These are phyloP conservation scores for Cyanoramphus novaezelandiae DNA, from an alignment of 2,113 vertebrate species.

Conservation along the genomic window DNA sequence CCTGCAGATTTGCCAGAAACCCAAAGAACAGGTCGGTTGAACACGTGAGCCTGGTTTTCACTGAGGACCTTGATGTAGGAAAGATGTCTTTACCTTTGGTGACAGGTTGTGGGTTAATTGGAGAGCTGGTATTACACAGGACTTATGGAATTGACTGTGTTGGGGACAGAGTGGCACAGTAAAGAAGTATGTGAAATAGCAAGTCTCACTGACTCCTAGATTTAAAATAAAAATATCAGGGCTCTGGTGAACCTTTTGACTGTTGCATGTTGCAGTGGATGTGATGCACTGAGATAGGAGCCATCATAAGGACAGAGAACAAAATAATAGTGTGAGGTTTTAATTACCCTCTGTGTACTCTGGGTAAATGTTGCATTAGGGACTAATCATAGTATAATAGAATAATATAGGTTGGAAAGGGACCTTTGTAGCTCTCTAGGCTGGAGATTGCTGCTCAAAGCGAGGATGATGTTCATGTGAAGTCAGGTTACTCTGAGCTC, in stretches of 20 bases:
- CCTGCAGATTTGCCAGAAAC: neutral
- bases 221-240: neutral
- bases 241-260: neutral
- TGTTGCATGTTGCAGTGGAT: neutral
- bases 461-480: fast-evolving
- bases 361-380: neutral
- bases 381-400: neutral
- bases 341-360: neutral
- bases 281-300: neutral
- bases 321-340: neutral
- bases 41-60: neutral
- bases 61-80: neutral
- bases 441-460: neutral
- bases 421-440: neutral
- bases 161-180: neutral
- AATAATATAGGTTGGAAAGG: neutral
- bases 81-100: neutral
- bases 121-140: neutral
- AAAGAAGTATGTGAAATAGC: neutral
- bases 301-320: neutral
- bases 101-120: neutral
- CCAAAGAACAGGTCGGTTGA: neutral
- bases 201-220: neutral
- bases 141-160: fast-evolving
- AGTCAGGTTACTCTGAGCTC: neutral